A percentile compares a stretch with the other conserved stretches of the same genome.
phyloP scores from a whole-genome alignment of 1,140 invertebrate species.

The Coptotermes formosanus region DNA sequence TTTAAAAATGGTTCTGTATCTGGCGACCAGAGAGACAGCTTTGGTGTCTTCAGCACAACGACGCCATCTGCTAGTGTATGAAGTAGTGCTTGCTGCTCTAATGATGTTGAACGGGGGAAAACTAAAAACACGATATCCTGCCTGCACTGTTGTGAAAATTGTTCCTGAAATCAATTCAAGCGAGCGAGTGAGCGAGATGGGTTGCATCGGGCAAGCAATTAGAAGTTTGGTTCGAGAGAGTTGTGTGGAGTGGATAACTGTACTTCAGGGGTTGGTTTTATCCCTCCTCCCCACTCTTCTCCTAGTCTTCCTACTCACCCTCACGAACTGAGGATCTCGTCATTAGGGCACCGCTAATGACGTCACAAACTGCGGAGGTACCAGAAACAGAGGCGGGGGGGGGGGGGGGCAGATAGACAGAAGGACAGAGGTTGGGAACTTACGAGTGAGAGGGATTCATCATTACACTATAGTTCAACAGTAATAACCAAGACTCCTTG shows the following conservation, averaged over 20 bases:
- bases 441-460: background rate
- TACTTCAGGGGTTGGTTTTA: background rate
- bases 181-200: background rate
- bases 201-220: conserved; percentile 8
- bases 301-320: background rate
- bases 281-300: background rate
- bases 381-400: background rate
- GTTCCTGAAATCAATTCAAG: conserved; percentile 22
- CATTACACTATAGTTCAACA: background rate
- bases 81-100: too few relatives aligned
- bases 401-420: too few relatives aligned
- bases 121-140: background rate
- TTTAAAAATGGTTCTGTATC: too few relatives aligned
- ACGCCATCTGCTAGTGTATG: too few relatives aligned
- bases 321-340: conserved; percentile 14
- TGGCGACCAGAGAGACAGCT: too few relatives aligned
- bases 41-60: too few relatives aligned
- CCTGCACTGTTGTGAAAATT: background rate
- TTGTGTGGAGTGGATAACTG: background rate
- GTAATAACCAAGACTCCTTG: background rate
- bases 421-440: too few relatives aligned
- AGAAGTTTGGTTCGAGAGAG: conserved; percentile 6
- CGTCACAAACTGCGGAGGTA: conserved; percentile 15
- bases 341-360: conserved; percentile 28
- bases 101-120: background rate